Evolutionary conservation across 1,140 invertebrate genomes (phyloP).

Genomic region (Rhagoletis zephyria): DNA sequence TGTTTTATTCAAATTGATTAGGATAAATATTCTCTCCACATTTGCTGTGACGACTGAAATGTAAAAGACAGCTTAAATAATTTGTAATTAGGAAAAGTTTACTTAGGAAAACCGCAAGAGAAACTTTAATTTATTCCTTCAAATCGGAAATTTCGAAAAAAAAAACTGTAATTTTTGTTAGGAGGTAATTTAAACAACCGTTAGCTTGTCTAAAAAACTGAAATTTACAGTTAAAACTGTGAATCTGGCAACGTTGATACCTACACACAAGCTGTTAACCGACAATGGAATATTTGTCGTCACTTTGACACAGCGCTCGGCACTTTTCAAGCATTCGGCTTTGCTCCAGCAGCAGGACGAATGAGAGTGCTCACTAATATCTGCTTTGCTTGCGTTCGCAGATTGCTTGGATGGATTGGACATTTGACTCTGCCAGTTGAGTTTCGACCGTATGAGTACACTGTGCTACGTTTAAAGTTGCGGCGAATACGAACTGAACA

Average conservation of each 20-base stretch:
- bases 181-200: too few relatives aligned
- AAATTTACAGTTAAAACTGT: too few relatives aligned
- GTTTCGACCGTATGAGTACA: slow-evolving; percentile 68
- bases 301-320: slow-evolving; percentile 9
- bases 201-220: too few relatives aligned
- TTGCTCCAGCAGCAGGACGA: neutral
- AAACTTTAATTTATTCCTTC: too few relatives aligned
- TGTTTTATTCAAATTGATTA: too few relatives aligned
- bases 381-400: neutral
- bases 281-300: slow-evolving; percentile 23
- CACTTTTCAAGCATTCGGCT: neutral
- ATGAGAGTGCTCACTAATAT: neutral
- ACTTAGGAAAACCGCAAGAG: too few relatives aligned
- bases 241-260: neutral
- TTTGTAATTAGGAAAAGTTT: too few relatives aligned
- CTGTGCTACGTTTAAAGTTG: slow-evolving; percentile 65
- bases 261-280: slow-evolving; percentile 37
- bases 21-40: too few relatives aligned
- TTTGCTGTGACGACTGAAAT: too few relatives aligned
- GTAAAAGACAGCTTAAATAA: too few relatives aligned
- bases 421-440: slow-evolving; percentile 62
- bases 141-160: too few relatives aligned
- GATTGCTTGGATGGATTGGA: neutral
- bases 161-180: too few relatives aligned
- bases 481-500: neutral